A percentile compares a stretch with the other conserved stretches of the same genome.
Evolutionary conservation across 2,797 vertebrate species (phyloP).

Genomic region (Lateolabrax maculatus): DNA sequence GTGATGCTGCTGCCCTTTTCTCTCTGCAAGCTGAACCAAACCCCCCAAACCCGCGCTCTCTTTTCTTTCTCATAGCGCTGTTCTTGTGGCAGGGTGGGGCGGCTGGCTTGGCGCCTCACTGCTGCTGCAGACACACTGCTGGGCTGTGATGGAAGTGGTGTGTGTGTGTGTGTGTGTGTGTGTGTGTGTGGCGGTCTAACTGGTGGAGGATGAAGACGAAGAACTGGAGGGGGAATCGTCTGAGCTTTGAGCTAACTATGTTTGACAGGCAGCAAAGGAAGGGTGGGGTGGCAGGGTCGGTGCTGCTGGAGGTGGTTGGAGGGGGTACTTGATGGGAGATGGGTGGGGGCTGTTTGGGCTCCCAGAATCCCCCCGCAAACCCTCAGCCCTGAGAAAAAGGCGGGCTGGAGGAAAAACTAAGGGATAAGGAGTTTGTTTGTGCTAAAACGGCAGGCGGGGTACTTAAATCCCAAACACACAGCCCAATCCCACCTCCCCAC

Average conservation of each 20-base stretch:
- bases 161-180: constrained; percentile 28
- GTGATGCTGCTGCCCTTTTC: constrained; percentile 74
- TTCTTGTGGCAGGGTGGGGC: constrained; percentile 74
- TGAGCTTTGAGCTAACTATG: constrained; percentile 76
- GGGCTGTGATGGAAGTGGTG: constrained; percentile 54
- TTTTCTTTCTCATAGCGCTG: constrained; percentile 57
- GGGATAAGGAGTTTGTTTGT: constrained; percentile 70
- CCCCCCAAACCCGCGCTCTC: constrained; percentile 31
- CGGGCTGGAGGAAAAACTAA: constrained; percentile 44
- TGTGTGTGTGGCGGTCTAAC: constrained; percentile 6
- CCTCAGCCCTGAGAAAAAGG: constrained; percentile 45
- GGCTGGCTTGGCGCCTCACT: constrained; percentile 67
- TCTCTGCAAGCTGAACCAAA: constrained; percentile 53
- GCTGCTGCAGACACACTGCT: constrained; percentile 67
- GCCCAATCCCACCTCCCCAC: constrained; percentile 12
- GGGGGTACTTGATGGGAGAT: constrained; percentile 34
- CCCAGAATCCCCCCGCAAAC: constrained; percentile 28
- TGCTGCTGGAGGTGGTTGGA: constrained; percentile 32
- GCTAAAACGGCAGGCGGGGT: constrained; percentile 45
- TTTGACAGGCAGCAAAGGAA: constrained; percentile 82
- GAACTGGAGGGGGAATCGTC: constrained; percentile 41
- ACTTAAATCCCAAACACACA: constrained; percentile 53
- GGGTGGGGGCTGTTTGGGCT: constrained; percentile 37
- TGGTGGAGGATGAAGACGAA: constrained; percentile 44
- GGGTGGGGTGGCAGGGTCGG: constrained; percentile 36